Evolutionary conservation across 1,140 invertebrate species (phyloP).

Genomic region (Lepidurus couesii): DNA sequence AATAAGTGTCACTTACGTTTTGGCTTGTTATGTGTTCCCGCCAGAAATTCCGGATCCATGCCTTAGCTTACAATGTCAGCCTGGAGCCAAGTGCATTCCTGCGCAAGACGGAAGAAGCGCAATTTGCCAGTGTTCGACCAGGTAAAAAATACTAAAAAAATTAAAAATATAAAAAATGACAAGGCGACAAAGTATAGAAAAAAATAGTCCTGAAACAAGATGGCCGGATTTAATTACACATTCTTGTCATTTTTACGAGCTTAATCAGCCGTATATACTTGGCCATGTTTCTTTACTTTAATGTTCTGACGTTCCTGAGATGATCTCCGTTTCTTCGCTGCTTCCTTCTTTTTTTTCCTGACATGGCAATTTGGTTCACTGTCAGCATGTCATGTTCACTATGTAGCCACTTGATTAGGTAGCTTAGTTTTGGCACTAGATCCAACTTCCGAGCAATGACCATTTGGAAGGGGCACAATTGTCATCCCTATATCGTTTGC

Average conservation of each 20-base stretch:
- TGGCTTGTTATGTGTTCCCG: constrained; percentile 49
- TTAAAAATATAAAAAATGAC: background rate
- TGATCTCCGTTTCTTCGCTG: background rate
- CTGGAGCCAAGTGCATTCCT: constrained; percentile 67
- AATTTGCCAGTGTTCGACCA: constrained; percentile 48
- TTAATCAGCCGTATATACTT: background rate
- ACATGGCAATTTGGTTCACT: constrained; percentile 14
- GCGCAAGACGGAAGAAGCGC: constrained; percentile 66
- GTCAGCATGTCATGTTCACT: constrained; percentile 15
- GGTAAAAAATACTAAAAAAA: constrained; percentile 34
- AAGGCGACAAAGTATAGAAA: background rate
- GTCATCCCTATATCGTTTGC: background rate
- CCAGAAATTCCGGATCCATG: constrained; percentile 73
- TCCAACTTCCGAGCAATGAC: background rate
- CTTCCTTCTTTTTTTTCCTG: background rate
- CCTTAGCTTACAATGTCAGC: constrained; percentile 61
- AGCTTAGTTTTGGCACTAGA: constrained; percentile 23
- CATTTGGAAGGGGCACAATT: background rate
- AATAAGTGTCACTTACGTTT: constrained; percentile 9
- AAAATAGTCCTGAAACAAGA: background rate
- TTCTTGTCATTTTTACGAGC: background rate
- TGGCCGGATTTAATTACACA: background rate
- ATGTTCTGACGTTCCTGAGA: background rate
- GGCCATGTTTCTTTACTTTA: background rate
- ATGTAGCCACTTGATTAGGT: constrained; percentile 35